These are phyloP conservation scores for Melipona beecheii DNA, from an alignment of 2,888 invertebrate genomes.

Conservation along the genomic window DNA sequence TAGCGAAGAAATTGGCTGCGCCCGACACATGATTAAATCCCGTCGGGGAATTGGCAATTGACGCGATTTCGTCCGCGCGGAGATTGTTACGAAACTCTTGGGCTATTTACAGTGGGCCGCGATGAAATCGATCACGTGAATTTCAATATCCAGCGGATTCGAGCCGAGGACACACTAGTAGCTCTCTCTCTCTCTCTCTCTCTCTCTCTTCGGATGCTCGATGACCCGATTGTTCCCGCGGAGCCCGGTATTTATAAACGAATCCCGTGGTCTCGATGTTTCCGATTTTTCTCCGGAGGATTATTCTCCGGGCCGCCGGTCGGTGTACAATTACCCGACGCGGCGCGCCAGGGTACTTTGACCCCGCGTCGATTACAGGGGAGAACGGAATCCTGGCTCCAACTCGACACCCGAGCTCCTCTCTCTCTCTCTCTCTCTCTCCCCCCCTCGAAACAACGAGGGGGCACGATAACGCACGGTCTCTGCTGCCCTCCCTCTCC, in stretches of 20 bases:
- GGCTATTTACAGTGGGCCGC: slow-evolving; percentile 29
- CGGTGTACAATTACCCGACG: slow-evolving; percentile 36
- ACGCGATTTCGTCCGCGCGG: not conserved
- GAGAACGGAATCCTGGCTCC: slow-evolving; percentile 36
- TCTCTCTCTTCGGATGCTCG: slow-evolving; percentile 17
- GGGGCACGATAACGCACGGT: not conserved
- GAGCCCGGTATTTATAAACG: slow-evolving; percentile 30
- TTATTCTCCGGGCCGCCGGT: slow-evolving; percentile 1
- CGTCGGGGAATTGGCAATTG: slow-evolving; percentile 16
- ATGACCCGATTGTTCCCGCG: slow-evolving; percentile 32
- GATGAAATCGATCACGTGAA: slow-evolving; percentile 46
- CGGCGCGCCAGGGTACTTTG: slow-evolving; percentile 31
- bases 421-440: not conserved
- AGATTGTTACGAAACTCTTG: slow-evolving; percentile 33
- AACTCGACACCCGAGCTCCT: slow-evolving; percentile 46
- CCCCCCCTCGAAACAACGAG: slow-evolving; percentile 8
- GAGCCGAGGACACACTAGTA: too few relatives aligned
- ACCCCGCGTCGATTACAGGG: slow-evolving; percentile 49
- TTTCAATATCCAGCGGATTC: slow-evolving; percentile 32
- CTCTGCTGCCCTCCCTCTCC: not conserved
- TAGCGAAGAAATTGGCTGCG: slow-evolving; percentile 51
- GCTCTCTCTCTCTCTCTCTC: too few relatives aligned
- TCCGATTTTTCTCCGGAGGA: slow-evolving; percentile 40
- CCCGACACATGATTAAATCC: slow-evolving; percentile 55
- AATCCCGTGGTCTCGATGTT: slow-evolving; percentile 27